These are phyloP conservation scores for Sinelater perroti DNA, from an alignment of 2,888 invertebrate genomes.

Conservation along the genomic window DNA sequence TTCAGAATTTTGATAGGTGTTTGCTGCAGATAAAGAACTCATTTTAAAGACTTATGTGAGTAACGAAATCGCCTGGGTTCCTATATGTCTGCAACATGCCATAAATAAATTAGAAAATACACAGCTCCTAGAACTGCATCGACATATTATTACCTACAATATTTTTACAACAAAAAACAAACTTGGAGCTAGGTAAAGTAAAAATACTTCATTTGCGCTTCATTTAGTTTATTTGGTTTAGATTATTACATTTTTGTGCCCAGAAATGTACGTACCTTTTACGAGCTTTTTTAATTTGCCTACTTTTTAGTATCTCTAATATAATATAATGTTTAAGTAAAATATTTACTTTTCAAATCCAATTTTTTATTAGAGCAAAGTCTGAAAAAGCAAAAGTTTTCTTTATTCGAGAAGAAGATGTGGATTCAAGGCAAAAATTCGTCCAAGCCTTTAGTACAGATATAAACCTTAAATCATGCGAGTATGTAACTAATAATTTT, in stretches of 20 bases:
- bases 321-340: not conserved
- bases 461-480: conserved; percentile 33
- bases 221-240: too few relatives aligned
- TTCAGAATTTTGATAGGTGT: conserved; percentile 32
- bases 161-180: conserved; percentile 39
- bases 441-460: conserved; percentile 33
- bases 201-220: not conserved
- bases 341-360: too few relatives aligned
- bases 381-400: conserved; percentile 39
- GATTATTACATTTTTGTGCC: too few relatives aligned
- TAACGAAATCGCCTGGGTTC: conserved; percentile 39
- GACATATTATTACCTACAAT: conserved; percentile 33
- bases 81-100: conserved; percentile 30
- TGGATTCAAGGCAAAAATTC: conserved; percentile 32
- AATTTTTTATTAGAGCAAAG: conserved; percentile 38
- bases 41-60: conserved; percentile 30
- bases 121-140: conserved; percentile 35
- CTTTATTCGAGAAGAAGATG: conserved; percentile 37
- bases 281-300: not conserved
- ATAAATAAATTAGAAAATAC: conserved; percentile 24
- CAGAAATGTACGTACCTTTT: too few relatives aligned
- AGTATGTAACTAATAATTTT: too few relatives aligned
- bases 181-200: conserved; percentile 36
- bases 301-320: not conserved
- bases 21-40: conserved; percentile 31